A percentile compares a stretch with the other conserved stretches of the same genome.
Evolutionary conservation across 2,888 invertebrate genomes (phyloP).

Genomic region (Drosophila subsilvestris): DNA sequence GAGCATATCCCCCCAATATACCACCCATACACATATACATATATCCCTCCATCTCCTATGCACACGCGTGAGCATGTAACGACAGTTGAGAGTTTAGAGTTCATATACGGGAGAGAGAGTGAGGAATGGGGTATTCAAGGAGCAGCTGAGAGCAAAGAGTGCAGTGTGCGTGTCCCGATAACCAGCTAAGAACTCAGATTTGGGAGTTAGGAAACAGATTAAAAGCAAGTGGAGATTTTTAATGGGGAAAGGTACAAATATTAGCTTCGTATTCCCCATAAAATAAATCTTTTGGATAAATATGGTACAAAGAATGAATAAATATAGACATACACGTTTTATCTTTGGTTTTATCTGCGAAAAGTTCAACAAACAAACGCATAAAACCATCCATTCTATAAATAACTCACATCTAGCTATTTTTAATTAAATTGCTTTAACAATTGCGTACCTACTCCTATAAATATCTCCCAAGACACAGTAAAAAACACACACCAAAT

Average conservation of each 20-base stretch:
- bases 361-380: background rate
- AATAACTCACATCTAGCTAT: conserved; percentile 20
- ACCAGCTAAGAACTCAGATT: conserved; percentile 46
- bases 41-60: background rate
- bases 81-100: conserved; percentile 41
- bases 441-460: conserved; percentile 50
- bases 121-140: background rate
- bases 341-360: too few relatives aligned
- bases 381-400: too few relatives aligned
- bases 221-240: background rate
- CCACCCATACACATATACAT: conserved; percentile 28
- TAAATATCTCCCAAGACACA: conserved; percentile 53
- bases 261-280: too few relatives aligned
- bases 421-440: conserved; percentile 61
- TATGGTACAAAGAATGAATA: too few relatives aligned
- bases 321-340: conserved; percentile 26
- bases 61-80: conserved; percentile 32
- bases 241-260: background rate
- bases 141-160: conserved; percentile 16
- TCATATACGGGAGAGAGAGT: conserved; percentile 24
- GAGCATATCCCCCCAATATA: conserved; percentile 23
- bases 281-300: too few relatives aligned
- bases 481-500: conserved; percentile 10
- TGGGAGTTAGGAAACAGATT: conserved; percentile 3
- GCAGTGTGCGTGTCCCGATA: conserved; percentile 17